Evolutionary conservation across 2,113 vertebrate genomes (phyloP).

Genomic region (Erythrolamprus reginae): DNA sequence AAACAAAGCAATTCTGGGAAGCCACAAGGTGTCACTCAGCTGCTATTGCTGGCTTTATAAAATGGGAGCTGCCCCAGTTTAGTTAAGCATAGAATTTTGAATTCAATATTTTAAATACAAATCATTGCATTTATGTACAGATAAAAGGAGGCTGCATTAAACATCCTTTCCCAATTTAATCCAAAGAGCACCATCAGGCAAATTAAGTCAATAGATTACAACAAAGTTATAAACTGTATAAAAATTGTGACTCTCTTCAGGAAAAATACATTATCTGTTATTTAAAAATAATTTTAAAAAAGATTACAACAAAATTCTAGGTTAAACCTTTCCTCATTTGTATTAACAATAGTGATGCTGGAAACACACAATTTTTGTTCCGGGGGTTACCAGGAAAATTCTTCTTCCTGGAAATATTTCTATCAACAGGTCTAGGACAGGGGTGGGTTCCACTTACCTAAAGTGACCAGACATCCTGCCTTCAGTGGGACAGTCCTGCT

Average conservation of each 20-base stretch:
- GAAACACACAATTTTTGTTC: not conserved
- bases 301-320: not conserved
- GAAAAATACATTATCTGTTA: no score
- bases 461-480: no score
- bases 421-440: not conserved
- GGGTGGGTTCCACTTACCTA: no score
- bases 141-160: not conserved
- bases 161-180: not conserved
- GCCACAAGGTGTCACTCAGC: not conserved
- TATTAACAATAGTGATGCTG: not conserved
- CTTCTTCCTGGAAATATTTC: not conserved
- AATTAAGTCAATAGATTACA: not conserved
- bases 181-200: not conserved
- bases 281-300: no score
- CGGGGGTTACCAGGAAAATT: not conserved
- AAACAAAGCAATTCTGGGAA: not conserved
- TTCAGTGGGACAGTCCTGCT: no score
- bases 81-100: not conserved
- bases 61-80: not conserved
- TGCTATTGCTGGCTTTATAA: not conserved
- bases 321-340: not conserved
- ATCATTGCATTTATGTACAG: not conserved
- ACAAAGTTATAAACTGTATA: not conserved
- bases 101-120: not conserved
- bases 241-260: no score